Percentiles rank a stretch among this genome's conserved stretches.
Conservation (phyloP, 1,140 invertebrate genomes). For the Drosophila sulfurigaster region DNA sequence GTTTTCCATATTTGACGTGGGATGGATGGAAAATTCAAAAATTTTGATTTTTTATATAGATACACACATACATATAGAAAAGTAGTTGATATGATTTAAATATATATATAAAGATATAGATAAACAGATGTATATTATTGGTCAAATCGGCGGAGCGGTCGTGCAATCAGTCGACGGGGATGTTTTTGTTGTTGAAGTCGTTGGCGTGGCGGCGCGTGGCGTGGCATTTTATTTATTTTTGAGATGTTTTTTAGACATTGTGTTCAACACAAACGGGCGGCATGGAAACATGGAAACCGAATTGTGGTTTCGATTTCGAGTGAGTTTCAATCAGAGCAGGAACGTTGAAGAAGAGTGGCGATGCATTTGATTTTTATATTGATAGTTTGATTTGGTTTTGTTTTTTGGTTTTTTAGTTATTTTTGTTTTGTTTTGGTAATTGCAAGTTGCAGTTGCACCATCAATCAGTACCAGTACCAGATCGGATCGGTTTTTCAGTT, state of each 20-base stretch:
- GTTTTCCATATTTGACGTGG: constrained; percentile 24
- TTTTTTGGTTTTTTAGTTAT: constrained; percentile 24
- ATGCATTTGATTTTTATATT: constrained; percentile 51
- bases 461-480: constrained; percentile 81
- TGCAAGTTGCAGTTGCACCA: constrained; percentile 68
- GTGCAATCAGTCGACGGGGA: constrained; percentile 80
- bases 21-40: constrained; percentile 2
- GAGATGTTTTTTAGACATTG: constrained; percentile 26
- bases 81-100: constrained; percentile 19
- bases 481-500: constrained; percentile 76
- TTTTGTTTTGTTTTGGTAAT: constrained; percentile 28
- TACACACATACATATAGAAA: constrained; percentile 20
- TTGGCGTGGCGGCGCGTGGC: constrained; percentile 70
- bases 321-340: constrained; percentile 65
- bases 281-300: constrained; percentile 54
- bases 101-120: constrained; percentile 27
- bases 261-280: constrained; percentile 45
- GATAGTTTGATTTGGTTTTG: constrained; percentile 28
- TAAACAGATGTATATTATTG: constrained; percentile 40
- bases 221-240: constrained; percentile 51
- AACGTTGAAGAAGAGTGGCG: constrained; percentile 80
- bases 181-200: constrained; percentile 65
- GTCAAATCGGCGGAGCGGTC: constrained; percentile 67
- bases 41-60: background rate
- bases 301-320: constrained; percentile 34